A percentile compares a stretch with the other conserved stretches of the same genome.
Conservation (phyloP, 2,797 vertebrate genomes). For the Tiaroga cobitis region DNA sequence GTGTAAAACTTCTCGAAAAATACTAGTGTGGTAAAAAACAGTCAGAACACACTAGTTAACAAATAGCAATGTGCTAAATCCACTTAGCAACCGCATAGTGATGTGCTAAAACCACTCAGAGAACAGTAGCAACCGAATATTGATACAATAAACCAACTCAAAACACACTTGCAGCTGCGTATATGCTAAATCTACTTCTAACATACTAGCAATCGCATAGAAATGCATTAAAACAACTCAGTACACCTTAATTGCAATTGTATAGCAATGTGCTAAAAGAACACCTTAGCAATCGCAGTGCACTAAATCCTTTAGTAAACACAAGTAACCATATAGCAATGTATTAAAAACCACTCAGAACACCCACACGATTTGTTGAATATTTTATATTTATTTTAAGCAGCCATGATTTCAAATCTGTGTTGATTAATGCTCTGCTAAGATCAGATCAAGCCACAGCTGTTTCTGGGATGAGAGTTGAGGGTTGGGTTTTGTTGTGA, state of each 20-base stretch:
- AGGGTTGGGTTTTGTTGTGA: slow-evolving; percentile 13
- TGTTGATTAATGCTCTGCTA: not conserved
- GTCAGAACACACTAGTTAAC: not conserved
- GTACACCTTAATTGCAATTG: not conserved
- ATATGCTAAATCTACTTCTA: not conserved
- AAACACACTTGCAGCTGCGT: not conserved
- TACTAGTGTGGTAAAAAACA: not conserved
- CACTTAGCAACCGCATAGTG: not conserved
- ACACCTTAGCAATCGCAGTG: not conserved
- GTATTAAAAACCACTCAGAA: not conserved
- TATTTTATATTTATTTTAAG: not conserved
- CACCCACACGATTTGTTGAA: not conserved
- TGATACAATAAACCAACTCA: not conserved
- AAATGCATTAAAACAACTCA: not conserved
- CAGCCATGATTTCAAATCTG: not conserved
- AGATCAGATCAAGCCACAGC: not conserved
- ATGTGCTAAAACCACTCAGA: not conserved
- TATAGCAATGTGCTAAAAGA: not conserved
- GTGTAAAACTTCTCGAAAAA: not conserved
- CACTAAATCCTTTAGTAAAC: not conserved
- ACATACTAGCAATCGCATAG: not conserved
- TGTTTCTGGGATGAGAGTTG: not conserved
- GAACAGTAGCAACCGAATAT: not conserved
- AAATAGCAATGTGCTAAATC: not conserved
- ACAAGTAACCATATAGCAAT: not conserved